A percentile compares a stretch with the other conserved stretches of the same genome.
These are phyloP conservation scores for Nesogale talazaci DNA, from an alignment of 2,113 vertebrate genomes.

Conservation along the genomic window DNA sequence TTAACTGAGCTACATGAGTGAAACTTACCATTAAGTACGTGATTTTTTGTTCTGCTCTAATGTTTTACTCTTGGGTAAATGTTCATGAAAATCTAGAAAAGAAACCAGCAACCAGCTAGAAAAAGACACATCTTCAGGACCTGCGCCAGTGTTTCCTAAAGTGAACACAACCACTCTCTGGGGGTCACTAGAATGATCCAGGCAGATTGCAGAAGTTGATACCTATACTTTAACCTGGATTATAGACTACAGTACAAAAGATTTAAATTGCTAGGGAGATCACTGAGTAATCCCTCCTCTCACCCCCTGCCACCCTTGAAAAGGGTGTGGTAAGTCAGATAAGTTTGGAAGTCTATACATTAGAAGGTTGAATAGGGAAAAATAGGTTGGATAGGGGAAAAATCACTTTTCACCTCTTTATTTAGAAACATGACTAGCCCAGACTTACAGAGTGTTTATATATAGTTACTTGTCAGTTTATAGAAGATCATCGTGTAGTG, in stretches of 20 bases:
- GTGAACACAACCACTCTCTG: no score
- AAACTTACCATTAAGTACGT: neutral
- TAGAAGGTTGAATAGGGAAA: neutral
- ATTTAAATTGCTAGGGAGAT: no score
- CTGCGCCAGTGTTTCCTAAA: no score
- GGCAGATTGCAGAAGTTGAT: no score
- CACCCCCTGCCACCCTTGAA: no score
- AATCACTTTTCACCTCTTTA: neutral
- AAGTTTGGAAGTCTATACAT: neutral
- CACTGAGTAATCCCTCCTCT: no score
- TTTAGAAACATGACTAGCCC: neutral
- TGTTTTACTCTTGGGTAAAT: neutral
- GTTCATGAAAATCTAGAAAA: neutral
- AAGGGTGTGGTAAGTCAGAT: no score
- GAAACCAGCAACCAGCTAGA: neutral
- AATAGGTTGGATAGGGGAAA: neutral
- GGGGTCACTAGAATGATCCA: no score
- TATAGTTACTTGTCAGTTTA: slow-evolving; percentile 27
- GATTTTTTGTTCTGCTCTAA: slow-evolving; percentile 36
- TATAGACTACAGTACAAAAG: no score
- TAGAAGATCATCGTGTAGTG: slow-evolving; percentile 10
- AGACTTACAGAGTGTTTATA: neutral
- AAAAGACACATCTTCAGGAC: neutral
- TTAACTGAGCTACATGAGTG: neutral
- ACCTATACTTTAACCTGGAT: no score